Base-by-base conservation (phyloP, 2,888 invertebrate genomes). In the Ptilodon capucinus region DNA sequence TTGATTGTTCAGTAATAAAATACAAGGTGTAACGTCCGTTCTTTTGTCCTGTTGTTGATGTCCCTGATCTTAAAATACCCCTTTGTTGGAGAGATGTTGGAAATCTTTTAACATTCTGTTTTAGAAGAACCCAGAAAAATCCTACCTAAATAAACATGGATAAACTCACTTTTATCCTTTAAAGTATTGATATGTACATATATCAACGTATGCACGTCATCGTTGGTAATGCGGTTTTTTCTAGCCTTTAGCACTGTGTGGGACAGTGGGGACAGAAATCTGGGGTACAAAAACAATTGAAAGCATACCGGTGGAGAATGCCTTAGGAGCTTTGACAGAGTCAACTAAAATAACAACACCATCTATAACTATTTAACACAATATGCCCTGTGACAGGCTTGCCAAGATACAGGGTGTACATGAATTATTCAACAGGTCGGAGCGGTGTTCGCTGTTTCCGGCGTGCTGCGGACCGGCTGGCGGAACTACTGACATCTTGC, bases 391-490 rank as follows among this genome's bases (percentile, higher is more conserved):
- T 16, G 8, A 35, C 16, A 17, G 16, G 17, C 35, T 9, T 11
- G 16, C 17, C 17, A 17, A 35, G 35, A 35, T 35, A 14, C 50
- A 57, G 58, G 52, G 48, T 64, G 57, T 51, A 54, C 51, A 68
- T 69, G 62, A 68, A 69, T 69, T 54, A 69, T 69, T 64, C 66
- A 69, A 64, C 66, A 62, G 64, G 62, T 69, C 57, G 50, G 42
- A 43, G 44, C 57, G 25, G 55, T 63, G 68, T 68, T 61, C 60
- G 54, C 57, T 48, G 66, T 57, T 60, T 69, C 69, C 70, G 62
- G 56, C 59, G 40, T 43, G 51, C 43, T 47, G 49, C 57, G 54
- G 42, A 57, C 44, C 46, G 46, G 57, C 54, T 51, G 46, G 42
- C 62, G 68, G 66, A 60, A 54, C 46, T 55, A 58, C 57, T 51